Conservation (phyloP, 2,888 invertebrate species). For the Clusia tigrina region DNA sequence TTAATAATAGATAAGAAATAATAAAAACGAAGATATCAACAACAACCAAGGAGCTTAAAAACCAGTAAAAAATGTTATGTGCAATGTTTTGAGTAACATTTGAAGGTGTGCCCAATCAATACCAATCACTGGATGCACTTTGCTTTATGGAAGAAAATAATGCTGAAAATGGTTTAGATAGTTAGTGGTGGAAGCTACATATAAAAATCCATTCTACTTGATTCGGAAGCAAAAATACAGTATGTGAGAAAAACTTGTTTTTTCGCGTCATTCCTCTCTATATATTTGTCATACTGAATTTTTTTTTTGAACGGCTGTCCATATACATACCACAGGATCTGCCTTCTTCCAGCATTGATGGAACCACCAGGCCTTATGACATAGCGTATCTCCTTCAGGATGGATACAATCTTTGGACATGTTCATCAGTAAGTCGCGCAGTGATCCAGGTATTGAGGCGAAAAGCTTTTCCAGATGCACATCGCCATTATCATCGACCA, state of each 20-base stretch:
- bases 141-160: slow-evolving; percentile 53
- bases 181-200: not conserved
- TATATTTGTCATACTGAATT: too few species aligned
- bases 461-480: slow-evolving; percentile 60
- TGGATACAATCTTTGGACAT: slow-evolving; percentile 58
- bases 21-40: not conserved
- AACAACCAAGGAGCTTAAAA: not conserved
- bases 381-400: slow-evolving; percentile 59
- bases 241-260: not conserved
- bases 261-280: not conserved
- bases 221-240: not conserved
- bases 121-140: not conserved
- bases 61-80: not conserved
- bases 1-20: not conserved
- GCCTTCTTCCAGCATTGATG: slow-evolving; percentile 63
- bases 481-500: slow-evolving; percentile 62
- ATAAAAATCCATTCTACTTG: not conserved
- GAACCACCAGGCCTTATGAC: slow-evolving; percentile 63
- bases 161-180: slow-evolving; percentile 40
- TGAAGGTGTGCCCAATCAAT: not conserved
- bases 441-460: slow-evolving; percentile 47
- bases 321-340: slow-evolving; percentile 59
- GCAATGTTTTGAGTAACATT: not conserved
- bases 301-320: too few species aligned
- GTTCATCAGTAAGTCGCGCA: slow-evolving; percentile 53